phyloP scores from a whole-genome alignment of 1,140 invertebrate species.

The Panulirus ornatus region DNA sequence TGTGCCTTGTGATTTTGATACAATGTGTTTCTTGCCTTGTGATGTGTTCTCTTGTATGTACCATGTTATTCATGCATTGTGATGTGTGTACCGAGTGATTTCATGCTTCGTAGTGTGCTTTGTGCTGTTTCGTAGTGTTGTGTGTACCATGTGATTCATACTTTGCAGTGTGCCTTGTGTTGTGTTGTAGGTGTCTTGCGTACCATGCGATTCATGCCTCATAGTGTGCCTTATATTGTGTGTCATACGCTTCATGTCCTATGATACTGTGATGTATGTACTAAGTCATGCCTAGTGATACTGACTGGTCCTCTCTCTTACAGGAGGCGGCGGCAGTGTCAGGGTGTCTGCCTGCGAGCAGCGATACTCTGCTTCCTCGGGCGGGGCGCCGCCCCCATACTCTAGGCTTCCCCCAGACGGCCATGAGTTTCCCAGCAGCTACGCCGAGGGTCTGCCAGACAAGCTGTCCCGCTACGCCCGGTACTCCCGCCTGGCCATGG shows the following conservation, averaged over 20 bases:
- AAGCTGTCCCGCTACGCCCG: slow-evolving; percentile 65
- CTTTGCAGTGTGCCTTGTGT: too few species aligned
- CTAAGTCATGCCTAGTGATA: background rate
- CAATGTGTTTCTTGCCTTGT: too few species aligned
- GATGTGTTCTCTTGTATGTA: too few species aligned
- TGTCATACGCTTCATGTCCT: background rate
- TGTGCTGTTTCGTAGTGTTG: too few species aligned
- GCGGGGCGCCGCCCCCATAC: slow-evolving; percentile 76
- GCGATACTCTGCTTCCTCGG: slow-evolving; percentile 75
- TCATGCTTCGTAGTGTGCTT: too few species aligned
- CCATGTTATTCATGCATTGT: too few species aligned
- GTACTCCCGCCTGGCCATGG: slow-evolving; percentile 65
- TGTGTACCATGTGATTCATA: too few species aligned
- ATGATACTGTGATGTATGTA: background rate
- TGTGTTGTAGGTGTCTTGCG: too few species aligned
- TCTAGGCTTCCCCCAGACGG: slow-evolving; percentile 91
- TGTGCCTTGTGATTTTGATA: too few species aligned
- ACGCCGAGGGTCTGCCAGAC: slow-evolving; percentile 81
- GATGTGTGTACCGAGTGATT: too few species aligned
- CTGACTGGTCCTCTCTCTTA: background rate
- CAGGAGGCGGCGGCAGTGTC: slow-evolving; percentile 51
- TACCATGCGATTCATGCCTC: too few species aligned
- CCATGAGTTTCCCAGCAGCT: slow-evolving; percentile 89
- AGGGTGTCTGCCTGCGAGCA: slow-evolving; percentile 79
- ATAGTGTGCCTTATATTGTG: background rate